phyloP scores from a whole-genome alignment of 2,888 invertebrate genomes.

The Thyatira batis region DNA sequence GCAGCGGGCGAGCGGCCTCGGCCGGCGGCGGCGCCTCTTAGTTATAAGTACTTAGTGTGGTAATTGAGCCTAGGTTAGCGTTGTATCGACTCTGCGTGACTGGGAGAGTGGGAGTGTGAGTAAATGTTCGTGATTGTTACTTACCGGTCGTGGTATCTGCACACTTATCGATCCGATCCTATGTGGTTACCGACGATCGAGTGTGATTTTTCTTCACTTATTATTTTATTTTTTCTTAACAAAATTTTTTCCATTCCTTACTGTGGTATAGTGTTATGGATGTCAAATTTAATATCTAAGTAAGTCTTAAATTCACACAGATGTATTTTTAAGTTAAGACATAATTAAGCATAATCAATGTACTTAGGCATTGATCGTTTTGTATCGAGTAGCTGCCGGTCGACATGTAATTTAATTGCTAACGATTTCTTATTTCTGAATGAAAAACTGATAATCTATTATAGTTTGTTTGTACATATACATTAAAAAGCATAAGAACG shows the following conservation, averaged over 20 bases:
- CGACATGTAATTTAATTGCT: conserved; percentile 64
- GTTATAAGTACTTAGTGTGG: conserved; percentile 65
- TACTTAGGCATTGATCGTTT: conserved; percentile 65
- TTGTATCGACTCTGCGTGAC: conserved; percentile 61
- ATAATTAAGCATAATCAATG: conserved; percentile 75
- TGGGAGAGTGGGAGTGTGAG: conserved; percentile 50
- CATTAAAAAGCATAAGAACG: conserved; percentile 78
- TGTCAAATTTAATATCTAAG: conserved; percentile 66
- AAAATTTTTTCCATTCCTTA: conserved; percentile 76
- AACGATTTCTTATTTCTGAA: conserved; percentile 76
- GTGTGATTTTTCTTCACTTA: conserved; percentile 64
- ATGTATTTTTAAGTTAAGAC: conserved; percentile 78
- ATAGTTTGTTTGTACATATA: conserved; percentile 82
- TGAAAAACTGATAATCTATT: conserved; percentile 75
- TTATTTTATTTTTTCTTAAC: conserved; percentile 63
- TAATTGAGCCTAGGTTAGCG: conserved; percentile 72
- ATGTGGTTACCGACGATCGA: conserved; percentile 45
- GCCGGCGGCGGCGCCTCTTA: conserved; percentile 35
- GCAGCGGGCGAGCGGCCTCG: conserved; percentile 21
- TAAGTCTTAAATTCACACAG: conserved; percentile 65
- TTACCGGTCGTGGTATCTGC: conserved; percentile 52
- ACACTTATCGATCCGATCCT: conserved; percentile 39
- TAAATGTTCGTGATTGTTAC: conserved; percentile 50
- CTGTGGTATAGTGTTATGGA: conserved; percentile 78
- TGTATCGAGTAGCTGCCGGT: conserved; percentile 56